Conservation (phyloP, 2,888 invertebrate species). For the Temnothorax unifasciatus region DNA sequence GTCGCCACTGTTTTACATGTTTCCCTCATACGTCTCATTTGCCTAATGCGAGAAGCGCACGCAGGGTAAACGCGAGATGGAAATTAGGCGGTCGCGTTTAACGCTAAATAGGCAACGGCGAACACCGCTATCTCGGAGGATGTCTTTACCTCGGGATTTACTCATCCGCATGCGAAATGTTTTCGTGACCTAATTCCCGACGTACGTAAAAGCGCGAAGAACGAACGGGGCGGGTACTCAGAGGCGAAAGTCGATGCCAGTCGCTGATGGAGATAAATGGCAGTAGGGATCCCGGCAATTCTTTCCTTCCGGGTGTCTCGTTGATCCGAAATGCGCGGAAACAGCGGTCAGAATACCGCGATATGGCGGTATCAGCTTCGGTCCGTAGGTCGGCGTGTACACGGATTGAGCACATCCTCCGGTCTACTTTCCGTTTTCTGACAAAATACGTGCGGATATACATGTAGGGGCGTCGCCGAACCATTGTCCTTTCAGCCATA, state of each 20-base stretch:
- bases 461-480: neutral
- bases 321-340: constrained; percentile 24
- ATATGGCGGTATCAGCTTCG: neutral
- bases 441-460: constrained; percentile 15
- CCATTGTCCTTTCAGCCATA: neutral
- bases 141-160: constrained; percentile 11
- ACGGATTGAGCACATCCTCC: neutral
- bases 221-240: constrained; percentile 15
- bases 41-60: constrained; percentile 9
- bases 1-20: constrained; percentile 11
- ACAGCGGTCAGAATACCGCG: neutral
- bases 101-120: constrained; percentile 13
- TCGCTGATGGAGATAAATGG: constrained; percentile 48
- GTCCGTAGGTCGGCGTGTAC: neutral
- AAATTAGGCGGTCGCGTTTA: constrained; percentile 34
- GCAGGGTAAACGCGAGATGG: constrained; percentile 19
- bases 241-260: constrained; percentile 35
- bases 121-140: neutral
- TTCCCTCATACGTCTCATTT: constrained; percentile 26
- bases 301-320: constrained; percentile 25
- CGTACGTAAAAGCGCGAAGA: constrained; percentile 25
- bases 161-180: constrained; percentile 36
- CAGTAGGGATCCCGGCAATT: neutral
- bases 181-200: constrained; percentile 43
- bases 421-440: neutral